A percentile compares a stretch with the other conserved stretches of the same genome.
phyloP scores from a whole-genome alignment of 2,113 vertebrate species.

The Sitta europaea region DNA sequence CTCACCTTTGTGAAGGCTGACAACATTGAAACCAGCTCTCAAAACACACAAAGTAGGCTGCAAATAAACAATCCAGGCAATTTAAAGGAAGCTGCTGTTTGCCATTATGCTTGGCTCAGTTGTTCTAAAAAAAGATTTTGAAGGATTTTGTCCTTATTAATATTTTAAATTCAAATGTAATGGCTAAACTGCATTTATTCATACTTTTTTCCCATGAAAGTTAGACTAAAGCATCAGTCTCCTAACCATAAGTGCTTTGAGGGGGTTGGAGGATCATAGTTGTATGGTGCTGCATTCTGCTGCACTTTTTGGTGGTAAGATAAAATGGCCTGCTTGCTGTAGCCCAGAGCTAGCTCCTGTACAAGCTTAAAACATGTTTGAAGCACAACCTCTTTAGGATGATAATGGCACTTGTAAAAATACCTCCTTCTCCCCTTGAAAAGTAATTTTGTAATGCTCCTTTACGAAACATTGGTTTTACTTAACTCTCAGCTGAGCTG shows the following conservation, averaged over 20 bases:
- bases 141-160: not conserved
- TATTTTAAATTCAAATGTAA: not conserved
- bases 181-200: not conserved
- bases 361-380: not conserved
- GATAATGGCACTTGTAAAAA: not conserved
- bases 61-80: not conserved
- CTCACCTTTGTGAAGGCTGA: not conserved
- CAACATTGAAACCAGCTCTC: not conserved
- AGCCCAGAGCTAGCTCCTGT: not conserved
- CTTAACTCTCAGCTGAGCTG: not conserved
- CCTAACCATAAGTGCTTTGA: not conserved
- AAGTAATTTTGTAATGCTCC: not conserved
- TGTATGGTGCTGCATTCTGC: not conserved
- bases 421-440: not conserved
- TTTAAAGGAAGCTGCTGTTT: not conserved
- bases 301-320: not conserved
- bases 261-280: not conserved
- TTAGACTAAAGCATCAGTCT: not conserved
- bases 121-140: not conserved
- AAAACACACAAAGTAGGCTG: not conserved
- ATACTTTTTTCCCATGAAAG: fast-evolving
- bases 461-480: not conserved
- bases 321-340: not conserved
- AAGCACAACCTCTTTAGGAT: not conserved
- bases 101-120: not conserved